Evolutionary conservation across 2,888 invertebrate genomes (phyloP).

Genomic region (Macrosoma leucophasiata): DNA sequence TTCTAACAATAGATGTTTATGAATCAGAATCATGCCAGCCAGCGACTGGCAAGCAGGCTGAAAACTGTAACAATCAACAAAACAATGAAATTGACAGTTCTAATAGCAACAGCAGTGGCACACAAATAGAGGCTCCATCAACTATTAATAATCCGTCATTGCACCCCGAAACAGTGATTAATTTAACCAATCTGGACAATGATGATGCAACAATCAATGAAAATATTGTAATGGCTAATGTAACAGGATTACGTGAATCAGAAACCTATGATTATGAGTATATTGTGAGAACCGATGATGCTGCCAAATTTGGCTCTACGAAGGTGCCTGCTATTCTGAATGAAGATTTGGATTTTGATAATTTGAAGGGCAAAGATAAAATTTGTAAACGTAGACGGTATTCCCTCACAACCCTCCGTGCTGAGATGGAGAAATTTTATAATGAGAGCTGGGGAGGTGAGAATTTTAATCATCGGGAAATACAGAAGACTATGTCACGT

Average conservation of each 20-base stretch:
- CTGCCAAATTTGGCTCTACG: slow-evolving; percentile 54
- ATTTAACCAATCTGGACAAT: no score
- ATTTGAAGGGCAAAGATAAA: slow-evolving; percentile 56
- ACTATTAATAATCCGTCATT: slow-evolving; percentile 1
- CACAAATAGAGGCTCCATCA: slow-evolving; percentile 10
- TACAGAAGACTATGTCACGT: slow-evolving; percentile 80
- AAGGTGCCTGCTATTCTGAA: slow-evolving; percentile 61
- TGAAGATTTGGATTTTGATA: slow-evolving; percentile 64
- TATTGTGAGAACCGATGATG: slow-evolving; percentile 18
- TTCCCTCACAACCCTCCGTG: slow-evolving; percentile 55
- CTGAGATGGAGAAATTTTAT: slow-evolving; percentile 79
- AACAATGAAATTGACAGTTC: slow-evolving; percentile 32
- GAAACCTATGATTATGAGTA: slow-evolving; percentile 20
- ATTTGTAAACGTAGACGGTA: slow-evolving; percentile 48
- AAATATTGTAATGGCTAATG: slow-evolving; percentile 60
- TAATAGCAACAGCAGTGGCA: slow-evolving; percentile 30
- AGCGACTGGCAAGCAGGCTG: slow-evolving; percentile 36
- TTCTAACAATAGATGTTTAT: slow-evolving; percentile 69
- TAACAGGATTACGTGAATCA: slow-evolving; percentile 45
- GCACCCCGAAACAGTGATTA: slow-evolving; percentile 18
- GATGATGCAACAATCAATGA: slow-evolving; percentile 40
- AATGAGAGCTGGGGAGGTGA: slow-evolving; percentile 80
- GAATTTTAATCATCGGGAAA: slow-evolving; percentile 73
- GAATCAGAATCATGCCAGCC: slow-evolving; percentile 71
- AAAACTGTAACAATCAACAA: slow-evolving; percentile 15